Base-by-base conservation (phyloP, 2,797 vertebrate species). In the Danio kyathit region DNA sequence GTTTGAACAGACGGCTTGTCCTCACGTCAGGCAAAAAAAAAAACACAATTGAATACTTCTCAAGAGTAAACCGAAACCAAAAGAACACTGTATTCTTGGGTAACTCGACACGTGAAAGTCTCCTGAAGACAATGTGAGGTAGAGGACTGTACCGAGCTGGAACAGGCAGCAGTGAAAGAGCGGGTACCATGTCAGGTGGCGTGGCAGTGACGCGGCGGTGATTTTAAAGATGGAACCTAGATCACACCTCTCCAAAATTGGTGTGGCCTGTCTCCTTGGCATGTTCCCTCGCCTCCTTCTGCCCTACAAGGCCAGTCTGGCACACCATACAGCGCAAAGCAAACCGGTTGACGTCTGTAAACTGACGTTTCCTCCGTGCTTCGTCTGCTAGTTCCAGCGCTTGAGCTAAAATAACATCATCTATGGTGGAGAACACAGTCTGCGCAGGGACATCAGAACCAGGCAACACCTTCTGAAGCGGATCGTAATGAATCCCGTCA, bases 401-500 rank as follows among this genome's bases (percentile, higher is more conserved):
- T 89, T 96, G 95, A 0, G 97, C 97, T 69, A 99, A 94, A 65
- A 98, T 95, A 5, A 97, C 60, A 17, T 99, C 98, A 0, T 99
- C 97, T 0, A 90, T 85, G 0, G 95, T 94, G 69, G 97, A 93
- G 93, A 99, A 99, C 83, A 99, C 93, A 87, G 98, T 99, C 93
- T 96, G 96, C 11, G 97, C 95, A 0, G 97, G 97, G 52, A 92
- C 52, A 40, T 96, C 95, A 0, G 96, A 93, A 86, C 90, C 90
- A 0, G 94, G 92, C 13, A 92, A 83, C 79, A 89, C 93, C 38
- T 92, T 95, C 85, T 99, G 97, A 19, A 99, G 94, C 0, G 98
- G 98, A 82, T 99, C 98, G 0, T 99, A 99, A 86, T 99, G 98
- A 88, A 99, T 98, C 5, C 98, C 98, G 2, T 99, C 97, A 5